Evolutionary conservation across 2,797 vertebrate species (phyloP).

Genomic region (Hipposideros larvatus): DNA sequence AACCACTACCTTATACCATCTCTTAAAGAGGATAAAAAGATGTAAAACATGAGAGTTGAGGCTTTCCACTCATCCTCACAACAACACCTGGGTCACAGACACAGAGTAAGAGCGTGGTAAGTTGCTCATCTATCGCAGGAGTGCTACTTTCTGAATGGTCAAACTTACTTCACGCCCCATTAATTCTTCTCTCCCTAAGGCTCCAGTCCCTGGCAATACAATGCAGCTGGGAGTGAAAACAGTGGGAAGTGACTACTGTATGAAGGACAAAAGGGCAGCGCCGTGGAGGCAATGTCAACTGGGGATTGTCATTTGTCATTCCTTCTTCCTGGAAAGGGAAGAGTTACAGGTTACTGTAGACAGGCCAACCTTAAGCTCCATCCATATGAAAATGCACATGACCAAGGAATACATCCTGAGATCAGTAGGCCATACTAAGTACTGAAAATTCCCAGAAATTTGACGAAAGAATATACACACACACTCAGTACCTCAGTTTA

Average conservation of each 20-base stretch:
- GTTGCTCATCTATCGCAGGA: background rate
- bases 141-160: background rate
- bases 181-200: background rate
- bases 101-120: background rate
- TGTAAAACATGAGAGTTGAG: background rate
- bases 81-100: background rate
- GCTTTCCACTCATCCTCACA: background rate
- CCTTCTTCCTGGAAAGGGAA: background rate
- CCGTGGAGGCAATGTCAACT: background rate
- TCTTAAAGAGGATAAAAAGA: background rate
- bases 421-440: background rate
- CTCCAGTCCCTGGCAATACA: background rate
- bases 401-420: background rate
- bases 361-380: background rate
- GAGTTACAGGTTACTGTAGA: background rate
- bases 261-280: background rate
- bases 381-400: background rate
- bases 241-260: background rate
- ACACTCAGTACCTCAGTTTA: background rate
- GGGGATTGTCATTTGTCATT: background rate
- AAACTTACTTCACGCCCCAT: background rate
- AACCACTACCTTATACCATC: background rate
- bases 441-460: background rate
- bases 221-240: background rate
- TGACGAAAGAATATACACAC: background rate